A percentile compares a stretch with the other conserved stretches of the same genome.
phyloP scores from a whole-genome alignment of 2,797 vertebrate genomes.

The Amniataba percoides region DNA sequence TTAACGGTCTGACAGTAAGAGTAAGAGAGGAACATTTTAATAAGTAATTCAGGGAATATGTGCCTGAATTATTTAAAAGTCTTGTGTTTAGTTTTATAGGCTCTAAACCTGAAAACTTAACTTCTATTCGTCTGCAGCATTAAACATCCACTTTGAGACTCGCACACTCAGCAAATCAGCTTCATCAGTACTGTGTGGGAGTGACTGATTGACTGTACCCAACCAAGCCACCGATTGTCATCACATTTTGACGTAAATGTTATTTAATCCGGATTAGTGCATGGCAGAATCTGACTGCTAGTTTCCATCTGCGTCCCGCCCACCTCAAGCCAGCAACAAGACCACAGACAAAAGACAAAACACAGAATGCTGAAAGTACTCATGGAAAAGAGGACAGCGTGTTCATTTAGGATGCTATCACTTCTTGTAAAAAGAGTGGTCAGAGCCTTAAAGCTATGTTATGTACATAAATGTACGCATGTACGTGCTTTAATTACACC shows the following conservation, averaged over 20 bases:
- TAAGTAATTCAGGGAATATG: slow-evolving; percentile 20
- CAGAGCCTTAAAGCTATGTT: background rate
- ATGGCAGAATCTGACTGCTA: background rate
- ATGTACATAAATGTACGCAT: background rate
- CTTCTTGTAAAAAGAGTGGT: background rate
- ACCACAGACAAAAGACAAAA: background rate
- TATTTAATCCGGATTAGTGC: background rate
- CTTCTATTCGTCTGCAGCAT: slow-evolving; percentile 5
- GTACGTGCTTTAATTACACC: slow-evolving; percentile 9
- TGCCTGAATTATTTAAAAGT: background rate
- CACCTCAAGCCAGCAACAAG: background rate
- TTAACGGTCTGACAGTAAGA: slow-evolving; percentile 8
- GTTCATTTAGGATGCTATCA: background rate
- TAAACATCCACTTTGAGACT: slow-evolving; percentile 1
- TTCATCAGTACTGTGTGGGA: background rate
- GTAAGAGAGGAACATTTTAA: slow-evolving; percentile 8
- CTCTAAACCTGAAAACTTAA: background rate
- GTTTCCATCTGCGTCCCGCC: background rate
- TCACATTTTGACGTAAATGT: background rate
- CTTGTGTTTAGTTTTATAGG: slow-evolving; percentile 1
- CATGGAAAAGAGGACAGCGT: background rate
- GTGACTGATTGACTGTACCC: background rate
- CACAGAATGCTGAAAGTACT: background rate
- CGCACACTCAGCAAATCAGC: background rate
- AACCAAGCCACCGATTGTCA: background rate